Percentiles rank a stretch among this genome's conserved stretches.
Evolutionary conservation across 2,113 vertebrate genomes (phyloP).

Genomic region (Pristiophorus japonicus): DNA sequence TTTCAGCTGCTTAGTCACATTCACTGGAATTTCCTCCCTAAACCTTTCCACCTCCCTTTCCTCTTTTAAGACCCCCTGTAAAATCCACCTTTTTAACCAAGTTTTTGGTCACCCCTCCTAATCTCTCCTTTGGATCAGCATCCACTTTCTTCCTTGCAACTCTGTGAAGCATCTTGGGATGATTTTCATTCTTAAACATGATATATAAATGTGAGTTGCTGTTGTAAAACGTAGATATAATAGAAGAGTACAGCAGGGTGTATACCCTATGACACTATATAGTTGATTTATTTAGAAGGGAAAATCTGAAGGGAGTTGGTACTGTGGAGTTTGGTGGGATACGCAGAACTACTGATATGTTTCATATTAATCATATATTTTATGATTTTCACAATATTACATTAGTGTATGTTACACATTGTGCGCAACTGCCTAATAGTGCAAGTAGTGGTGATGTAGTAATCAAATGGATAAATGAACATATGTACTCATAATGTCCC

Average conservation of each 20-base stretch:
- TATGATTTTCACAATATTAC: neutral
- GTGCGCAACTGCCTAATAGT: neutral
- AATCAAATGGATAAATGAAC: neutral
- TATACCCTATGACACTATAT: neutral
- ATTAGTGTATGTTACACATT: neutral
- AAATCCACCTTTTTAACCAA: neutral
- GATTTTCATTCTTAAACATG: neutral
- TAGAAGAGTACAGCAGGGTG: neutral
- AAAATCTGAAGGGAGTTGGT: neutral
- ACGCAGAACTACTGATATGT: neutral
- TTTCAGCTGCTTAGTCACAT: neutral
- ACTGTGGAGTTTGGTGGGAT: neutral
- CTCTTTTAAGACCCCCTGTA: neutral
- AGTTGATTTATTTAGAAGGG: neutral
- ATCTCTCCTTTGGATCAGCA: neutral
- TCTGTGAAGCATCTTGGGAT: neutral
- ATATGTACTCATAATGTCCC: neutral
- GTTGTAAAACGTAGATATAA: neutral
- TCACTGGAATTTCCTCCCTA: neutral
- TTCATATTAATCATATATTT: neutral
- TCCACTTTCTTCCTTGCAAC: neutral
- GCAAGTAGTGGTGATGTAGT: neutral
- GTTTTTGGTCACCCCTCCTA: neutral
- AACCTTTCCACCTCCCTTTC: neutral
- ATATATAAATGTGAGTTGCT: neutral